Base-by-base conservation (phyloP, 2,888 invertebrate genomes). In the Papilio protenor region DNA sequence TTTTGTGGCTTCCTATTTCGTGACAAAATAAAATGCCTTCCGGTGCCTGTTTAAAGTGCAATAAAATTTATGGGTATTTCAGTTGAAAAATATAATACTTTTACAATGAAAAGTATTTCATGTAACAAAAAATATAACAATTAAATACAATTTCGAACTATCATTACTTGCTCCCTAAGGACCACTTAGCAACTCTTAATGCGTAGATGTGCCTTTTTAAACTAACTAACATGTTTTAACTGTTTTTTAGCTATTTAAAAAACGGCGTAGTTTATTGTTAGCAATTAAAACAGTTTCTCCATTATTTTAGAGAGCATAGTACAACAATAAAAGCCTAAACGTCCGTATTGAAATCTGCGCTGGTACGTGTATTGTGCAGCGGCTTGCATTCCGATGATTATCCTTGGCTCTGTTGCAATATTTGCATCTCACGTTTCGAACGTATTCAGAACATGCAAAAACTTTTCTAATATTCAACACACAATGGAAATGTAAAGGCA, bases 331-430 rank as follows among this genome's bases (percentile, higher is more conserved):
- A 78, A 75, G 66, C 81, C 81, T 82, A 82, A 83, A 83, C 80
- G 82, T 82, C 82, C 81, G 79, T 81, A 83, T 84, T 83, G 84
- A 84, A 83, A 84, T 82, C 83, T 82, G 79, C 78, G 83, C 75
- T 55, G 21, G 57, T 59, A 27, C 72, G 66, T 52, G 66, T 73
- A 78, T 78, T 78, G 75, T 75, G 75, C 72, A 73, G 33, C 40
- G 72, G 78, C 78, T 75, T 64, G 64, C 75, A 73, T 75, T 76
- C 73, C 47, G 33, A 75, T 76, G 75, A 78, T 78, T 75, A 78
- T 78, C 78, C 78, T 76, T 75, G 71, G 78, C 49, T 78, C 78
- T 52, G 71, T 75, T 78, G 78, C 75, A 78, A 78, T 78, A 73
- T 78, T 75, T 78, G 73, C 78, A 73, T 75, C 78, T 78, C 75